phyloP scores from a whole-genome alignment of 2,888 invertebrate genomes.

The Scaptomyza polygonia region DNA sequence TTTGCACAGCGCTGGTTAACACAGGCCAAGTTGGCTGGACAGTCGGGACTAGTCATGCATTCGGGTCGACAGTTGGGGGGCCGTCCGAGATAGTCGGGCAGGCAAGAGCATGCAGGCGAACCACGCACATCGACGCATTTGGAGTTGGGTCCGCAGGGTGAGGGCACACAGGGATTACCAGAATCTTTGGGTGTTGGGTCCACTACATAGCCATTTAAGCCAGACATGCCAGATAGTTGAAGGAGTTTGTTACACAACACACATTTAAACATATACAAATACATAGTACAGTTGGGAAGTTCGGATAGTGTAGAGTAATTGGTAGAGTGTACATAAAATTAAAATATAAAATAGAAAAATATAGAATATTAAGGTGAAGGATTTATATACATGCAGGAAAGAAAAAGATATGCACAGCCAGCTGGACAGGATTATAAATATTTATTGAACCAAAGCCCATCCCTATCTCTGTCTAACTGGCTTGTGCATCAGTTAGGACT shows the following conservation, averaged over 20 bases:
- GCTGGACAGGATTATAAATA: slow-evolving; percentile 42
- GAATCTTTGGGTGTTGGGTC: slow-evolving; percentile 85
- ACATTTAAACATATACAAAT: slow-evolving; percentile 64
- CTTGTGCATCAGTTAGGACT: slow-evolving; percentile 17
- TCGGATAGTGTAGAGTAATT: slow-evolving; percentile 66
- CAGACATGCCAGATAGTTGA: slow-evolving; percentile 53
- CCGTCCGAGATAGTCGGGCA: slow-evolving; percentile 91
- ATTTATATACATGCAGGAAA: slow-evolving; percentile 75
- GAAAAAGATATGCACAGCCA: slow-evolving; percentile 37
- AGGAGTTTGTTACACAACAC: slow-evolving; percentile 55
- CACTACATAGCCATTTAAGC: slow-evolving; percentile 78
- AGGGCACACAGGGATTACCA: slow-evolving; percentile 91
- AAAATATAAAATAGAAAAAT: slow-evolving; percentile 62
- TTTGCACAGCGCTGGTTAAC: slow-evolving; percentile 91
- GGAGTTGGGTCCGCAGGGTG: slow-evolving; percentile 94
- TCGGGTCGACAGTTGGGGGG: slow-evolving; percentile 93
- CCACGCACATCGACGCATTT: slow-evolving; percentile 90
- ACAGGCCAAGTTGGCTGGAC: slow-evolving; percentile 90
- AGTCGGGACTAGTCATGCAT: slow-evolving; percentile 90
- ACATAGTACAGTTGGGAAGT: slow-evolving; percentile 60
- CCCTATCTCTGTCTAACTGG: slow-evolving; percentile 39
- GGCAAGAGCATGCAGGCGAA: slow-evolving; percentile 92
- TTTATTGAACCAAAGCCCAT: neutral
- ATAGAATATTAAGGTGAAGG: slow-evolving; percentile 61
- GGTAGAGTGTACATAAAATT: slow-evolving; percentile 67